phyloP scores from a whole-genome alignment of 2,113 vertebrate species.

The Atrichornis clamosus region DNA sequence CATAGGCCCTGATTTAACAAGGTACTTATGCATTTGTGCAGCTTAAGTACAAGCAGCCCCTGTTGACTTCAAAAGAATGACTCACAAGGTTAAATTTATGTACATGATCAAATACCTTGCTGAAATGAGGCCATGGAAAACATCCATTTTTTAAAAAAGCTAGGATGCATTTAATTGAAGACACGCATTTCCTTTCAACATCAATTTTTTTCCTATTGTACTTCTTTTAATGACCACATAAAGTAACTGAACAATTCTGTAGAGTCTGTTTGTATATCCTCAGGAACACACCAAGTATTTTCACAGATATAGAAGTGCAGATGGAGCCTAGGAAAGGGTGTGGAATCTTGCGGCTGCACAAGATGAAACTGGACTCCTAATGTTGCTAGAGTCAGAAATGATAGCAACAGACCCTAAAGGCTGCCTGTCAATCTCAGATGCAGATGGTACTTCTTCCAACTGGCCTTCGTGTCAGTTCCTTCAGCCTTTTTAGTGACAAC shows the following conservation, averaged over 20 bases:
- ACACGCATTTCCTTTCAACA: constrained; percentile 21
- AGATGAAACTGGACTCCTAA: constrained; percentile 40
- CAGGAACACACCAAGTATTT: constrained; percentile 7
- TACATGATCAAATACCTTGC: constrained; percentile 47
- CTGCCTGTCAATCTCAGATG: constrained; percentile 65
- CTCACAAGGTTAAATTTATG: constrained; percentile 57
- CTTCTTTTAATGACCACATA: constrained; percentile 40
- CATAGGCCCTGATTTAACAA: constrained; percentile 6
- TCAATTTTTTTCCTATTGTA: constrained; percentile 5
- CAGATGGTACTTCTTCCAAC: constrained; percentile 65
- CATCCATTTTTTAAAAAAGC: constrained; percentile 20
- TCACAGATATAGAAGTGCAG: constrained; percentile 21
- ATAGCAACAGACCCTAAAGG: constrained; percentile 58
- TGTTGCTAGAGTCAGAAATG: constrained; percentile 20
- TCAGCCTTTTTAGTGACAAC: constrained; percentile 66
- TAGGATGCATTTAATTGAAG: constrained; percentile 39
- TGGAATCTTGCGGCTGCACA: background rate
- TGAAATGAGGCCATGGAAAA: constrained; percentile 51
- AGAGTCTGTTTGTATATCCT: background rate
- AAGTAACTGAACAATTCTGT: constrained; percentile 25
- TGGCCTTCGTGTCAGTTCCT: constrained; percentile 64
- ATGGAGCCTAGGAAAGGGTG: constrained; percentile 38
- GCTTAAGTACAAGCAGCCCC: constrained; percentile 30
- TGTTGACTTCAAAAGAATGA: constrained; percentile 50
- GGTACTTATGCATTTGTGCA: background rate